These are phyloP conservation scores for Anthoscopus minutus DNA, from an alignment of 2,113 vertebrate species.

Conservation along the genomic window DNA sequence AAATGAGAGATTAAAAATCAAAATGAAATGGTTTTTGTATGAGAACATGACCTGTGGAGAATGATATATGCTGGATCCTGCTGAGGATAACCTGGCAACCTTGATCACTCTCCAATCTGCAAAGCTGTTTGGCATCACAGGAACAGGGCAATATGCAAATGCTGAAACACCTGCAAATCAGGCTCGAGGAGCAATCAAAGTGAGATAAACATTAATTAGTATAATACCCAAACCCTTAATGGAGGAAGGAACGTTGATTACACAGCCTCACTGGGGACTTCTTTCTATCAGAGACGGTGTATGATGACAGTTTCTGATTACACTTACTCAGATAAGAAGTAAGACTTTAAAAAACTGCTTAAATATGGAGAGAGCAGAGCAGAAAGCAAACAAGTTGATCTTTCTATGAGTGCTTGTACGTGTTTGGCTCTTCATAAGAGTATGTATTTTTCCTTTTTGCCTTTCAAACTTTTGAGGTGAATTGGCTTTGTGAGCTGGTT, in stretches of 20 bases:
- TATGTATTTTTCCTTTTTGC: background rate
- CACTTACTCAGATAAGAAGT: conserved; percentile 47
- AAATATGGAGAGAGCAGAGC: conserved; percentile 8
- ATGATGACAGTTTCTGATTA: conserved; percentile 55
- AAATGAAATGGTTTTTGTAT: background rate
- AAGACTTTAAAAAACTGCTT: conserved; percentile 14
- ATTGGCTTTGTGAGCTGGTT: background rate
- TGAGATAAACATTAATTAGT: conserved; percentile 65
- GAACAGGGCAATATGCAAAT: background rate
- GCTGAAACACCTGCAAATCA: conserved; percentile 64
- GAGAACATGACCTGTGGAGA: background rate
- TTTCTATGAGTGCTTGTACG: background rate
- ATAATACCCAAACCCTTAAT: conserved; percentile 58
- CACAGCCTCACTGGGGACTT: conserved; percentile 46
- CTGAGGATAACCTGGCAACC: conserved; percentile 16
- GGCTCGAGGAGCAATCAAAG: conserved; percentile 63
- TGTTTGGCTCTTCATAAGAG: background rate
- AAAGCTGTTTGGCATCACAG: background rate
- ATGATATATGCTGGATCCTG: background rate
- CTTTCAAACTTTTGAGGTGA: background rate
- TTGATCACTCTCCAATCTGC: conserved; percentile 3
- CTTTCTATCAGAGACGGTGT: conserved; percentile 19
- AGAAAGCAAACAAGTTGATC: conserved; percentile 36
- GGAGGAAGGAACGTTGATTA: conserved; percentile 61
- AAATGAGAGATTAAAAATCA: background rate